Conservation (phyloP, 2,113 vertebrate genomes). For the Paralichthys olivaceus region DNA sequence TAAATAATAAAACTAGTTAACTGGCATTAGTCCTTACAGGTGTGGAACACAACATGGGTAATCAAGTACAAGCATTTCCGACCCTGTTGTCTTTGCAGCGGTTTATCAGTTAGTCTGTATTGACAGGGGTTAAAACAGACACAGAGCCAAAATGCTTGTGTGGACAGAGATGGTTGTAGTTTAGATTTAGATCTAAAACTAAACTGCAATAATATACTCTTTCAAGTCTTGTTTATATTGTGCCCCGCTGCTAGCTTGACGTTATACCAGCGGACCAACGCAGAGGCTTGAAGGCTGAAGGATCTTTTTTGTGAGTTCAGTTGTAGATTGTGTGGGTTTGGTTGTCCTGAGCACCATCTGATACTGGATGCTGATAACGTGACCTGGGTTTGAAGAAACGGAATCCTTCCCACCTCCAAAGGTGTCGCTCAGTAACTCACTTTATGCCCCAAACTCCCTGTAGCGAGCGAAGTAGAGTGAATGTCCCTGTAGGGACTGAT, state of each 20-base stretch:
- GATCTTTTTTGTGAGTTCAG: neutral
- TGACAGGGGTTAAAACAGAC: too few relatives aligned
- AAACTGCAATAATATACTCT: too few relatives aligned
- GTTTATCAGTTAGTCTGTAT: too few relatives aligned
- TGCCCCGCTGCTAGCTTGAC: neutral
- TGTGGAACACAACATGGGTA: too few relatives aligned
- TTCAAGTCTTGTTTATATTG: too few relatives aligned
- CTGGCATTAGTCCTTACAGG: too few relatives aligned
- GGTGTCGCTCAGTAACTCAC: constrained; percentile 34
- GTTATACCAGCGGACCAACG: neutral
- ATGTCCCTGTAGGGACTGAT: constrained; percentile 49
- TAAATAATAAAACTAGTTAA: too few relatives aligned
- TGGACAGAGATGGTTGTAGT: too few relatives aligned
- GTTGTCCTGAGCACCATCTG: neutral
- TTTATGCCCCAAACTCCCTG: constrained; percentile 20
- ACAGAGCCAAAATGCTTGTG: too few relatives aligned
- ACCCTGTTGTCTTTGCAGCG: too few relatives aligned
- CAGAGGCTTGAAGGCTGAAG: neutral
- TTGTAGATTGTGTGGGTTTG: neutral
- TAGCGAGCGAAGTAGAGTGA: constrained; percentile 23
- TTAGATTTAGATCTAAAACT: too few relatives aligned
- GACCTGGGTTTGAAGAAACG: constrained; percentile 18
- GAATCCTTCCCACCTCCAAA: constrained; percentile 3
- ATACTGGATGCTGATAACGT: constrained; percentile 12
- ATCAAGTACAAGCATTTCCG: too few relatives aligned